Percentiles rank a stretch among this genome's conserved stretches.
phyloP scores from a whole-genome alignment of 2,797 vertebrate genomes.

The Propithecus deckenii region DNA sequence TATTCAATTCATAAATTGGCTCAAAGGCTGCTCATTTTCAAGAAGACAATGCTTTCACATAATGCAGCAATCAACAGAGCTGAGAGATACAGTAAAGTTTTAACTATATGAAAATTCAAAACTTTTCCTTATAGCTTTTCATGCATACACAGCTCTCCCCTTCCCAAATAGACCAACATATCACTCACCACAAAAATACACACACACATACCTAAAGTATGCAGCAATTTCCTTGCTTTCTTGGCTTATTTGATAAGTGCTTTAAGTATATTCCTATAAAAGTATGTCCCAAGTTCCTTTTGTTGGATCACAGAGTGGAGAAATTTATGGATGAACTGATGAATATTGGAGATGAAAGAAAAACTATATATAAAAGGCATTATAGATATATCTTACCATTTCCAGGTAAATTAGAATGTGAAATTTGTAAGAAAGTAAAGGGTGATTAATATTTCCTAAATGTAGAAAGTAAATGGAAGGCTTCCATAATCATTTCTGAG shows the following conservation, averaged over 20 bases:
- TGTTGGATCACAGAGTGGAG: background rate
- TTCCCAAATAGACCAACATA: background rate
- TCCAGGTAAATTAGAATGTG: background rate
- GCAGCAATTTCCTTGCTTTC: background rate
- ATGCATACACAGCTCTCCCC: background rate
- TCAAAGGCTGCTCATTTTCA: conserved; percentile 71
- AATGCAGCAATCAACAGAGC: conserved; percentile 45
- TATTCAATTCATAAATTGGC: conserved; percentile 58
- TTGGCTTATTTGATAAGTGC: background rate
- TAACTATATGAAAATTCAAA: conserved; percentile 1
- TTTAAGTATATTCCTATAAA: conserved; percentile 7
- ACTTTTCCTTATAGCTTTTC: background rate
- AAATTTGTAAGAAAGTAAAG: background rate
- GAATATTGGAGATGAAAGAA: background rate
- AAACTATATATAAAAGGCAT: background rate
- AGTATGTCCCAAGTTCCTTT: background rate
- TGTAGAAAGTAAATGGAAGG: background rate
- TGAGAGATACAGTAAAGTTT: conserved; percentile 43
- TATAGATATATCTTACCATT: background rate
- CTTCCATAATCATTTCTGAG: background rate
- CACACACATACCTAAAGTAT: background rate
- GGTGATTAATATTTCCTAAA: background rate
- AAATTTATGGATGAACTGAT: background rate
- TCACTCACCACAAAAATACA: background rate
- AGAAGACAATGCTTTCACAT: conserved; percentile 39